Evolutionary conservation across 2,888 invertebrate species (phyloP), one percentile per base, ranked within the genome.

Genomic region (Acanthosepion pharaonis): DNA sequence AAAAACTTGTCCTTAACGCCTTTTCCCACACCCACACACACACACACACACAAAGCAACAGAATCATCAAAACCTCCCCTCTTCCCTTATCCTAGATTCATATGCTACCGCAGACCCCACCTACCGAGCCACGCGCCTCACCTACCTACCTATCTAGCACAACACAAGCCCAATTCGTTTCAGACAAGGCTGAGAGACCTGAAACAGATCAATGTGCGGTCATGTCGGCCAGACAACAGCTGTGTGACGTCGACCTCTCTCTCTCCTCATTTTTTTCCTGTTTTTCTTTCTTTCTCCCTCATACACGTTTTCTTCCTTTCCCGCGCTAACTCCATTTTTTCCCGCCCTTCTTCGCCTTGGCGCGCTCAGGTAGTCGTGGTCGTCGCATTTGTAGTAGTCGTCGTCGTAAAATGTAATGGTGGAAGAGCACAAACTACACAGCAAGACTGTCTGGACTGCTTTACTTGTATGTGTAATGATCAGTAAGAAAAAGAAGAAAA

Each of bases 241-340:
- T 78, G 78, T n/a, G 78, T 33, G 78, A 78, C 33, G 78, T 78
- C 78, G 78, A 78, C 33, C 78, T 33, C 33, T 15, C 78, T 33
- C n/a, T n/a, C n/a, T 15, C 78, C 3, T 9, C 11, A 11, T 15
- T 23, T n/a, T 23, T 15, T 5, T 59, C 78, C 15, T 9, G 4
- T 15, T n/a, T 33, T 9, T 78, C 78, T 33, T n/a, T n/a, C 78
- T 78, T 11, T 18, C 78, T 0, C n/a, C n/a, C 20, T 33, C 78
- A 9, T 3, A 11, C 78, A n/a, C 78, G 6, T n/a, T n/a, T 9
- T 9, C 28, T n/a, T 28, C 18, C 11, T 78, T 28, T n/a, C 78
- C n/a, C 78, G n/a, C 78, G 78, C 78, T n/a, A 78, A 78, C n/a
- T n/a, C 78, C 78, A 78, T 78, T 78, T 64, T 51, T 78, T 78